Base-by-base conservation (phyloP, 1,140 invertebrate genomes). In the Euwallacea fornicatus region DNA sequence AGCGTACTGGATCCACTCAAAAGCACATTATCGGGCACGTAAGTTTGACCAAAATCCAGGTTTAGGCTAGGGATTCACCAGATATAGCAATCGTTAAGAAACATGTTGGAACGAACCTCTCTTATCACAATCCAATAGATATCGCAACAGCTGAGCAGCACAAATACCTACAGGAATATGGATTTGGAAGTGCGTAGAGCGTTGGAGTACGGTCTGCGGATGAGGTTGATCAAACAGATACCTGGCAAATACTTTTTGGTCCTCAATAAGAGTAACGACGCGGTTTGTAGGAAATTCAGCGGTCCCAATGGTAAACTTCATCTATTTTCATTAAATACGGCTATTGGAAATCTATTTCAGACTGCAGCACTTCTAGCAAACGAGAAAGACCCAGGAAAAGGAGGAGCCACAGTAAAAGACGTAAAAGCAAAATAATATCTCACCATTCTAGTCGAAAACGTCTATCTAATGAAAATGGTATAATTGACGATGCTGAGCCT, bases 171-270 rank as follows among this genome's bases (percentile, higher is more conserved):
- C 63, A 11, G 42, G 62, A 73, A 75, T 56, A 44, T 75, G 4
- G 64, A 68, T 7, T 55, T 71, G 46, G 65, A 75, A 68, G 62
- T 75, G 1, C 66, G 59, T 43, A 67, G 60, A 53, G 74, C 74
- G 33, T 41, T 75, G 13, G 65, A 71, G n/a, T 68, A 75, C 41
- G 74, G 70, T 7, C n/a, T 71, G 0, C 43, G 71, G 8, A 43
- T 69, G 6, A 68, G 74, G 10, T 42, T 75, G 16, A 66, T 75
- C 1, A 75, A 71, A 41, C 71, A 69, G 9, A 69, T 42, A 41
- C 46, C 55, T 9, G 74, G 74, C 10, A 75, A 73, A 69, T 75
- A 59, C 42, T 7, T 21, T 8, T 33, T 75, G 10, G 74, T 61
- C 0, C 43, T 75, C 2, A 53, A 63, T 47, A 63, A 71, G 55